Evolutionary conservation across 2,113 vertebrate genomes (phyloP).

Genomic region (Apodemus sylvaticus): DNA sequence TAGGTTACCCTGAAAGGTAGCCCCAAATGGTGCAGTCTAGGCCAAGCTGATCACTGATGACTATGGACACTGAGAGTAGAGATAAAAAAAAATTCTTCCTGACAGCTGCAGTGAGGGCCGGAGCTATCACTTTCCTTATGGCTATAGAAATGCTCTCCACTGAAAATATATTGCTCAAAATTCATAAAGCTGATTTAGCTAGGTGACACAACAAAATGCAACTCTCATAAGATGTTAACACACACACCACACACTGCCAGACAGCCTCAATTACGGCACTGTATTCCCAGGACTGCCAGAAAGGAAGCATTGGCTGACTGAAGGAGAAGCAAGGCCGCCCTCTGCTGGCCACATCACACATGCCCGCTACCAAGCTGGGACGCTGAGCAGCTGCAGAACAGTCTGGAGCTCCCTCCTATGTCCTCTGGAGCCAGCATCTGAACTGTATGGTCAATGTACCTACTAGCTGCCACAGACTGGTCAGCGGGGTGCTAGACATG

Average conservation of each 20-base stretch:
- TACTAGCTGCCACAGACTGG: not conserved
- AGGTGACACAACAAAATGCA: not conserved
- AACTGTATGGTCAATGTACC: not conserved
- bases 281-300: no score
- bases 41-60: not conserved
- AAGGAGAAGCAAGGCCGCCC: slow-evolving; percentile 42
- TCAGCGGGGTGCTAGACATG: rapidly evolving
- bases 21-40: no score
- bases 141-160: not conserved
- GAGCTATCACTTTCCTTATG: rapidly evolving
- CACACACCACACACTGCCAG: not conserved
- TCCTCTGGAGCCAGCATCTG: not conserved
- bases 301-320: not conserved
- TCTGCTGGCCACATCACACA: slow-evolving; percentile 52
- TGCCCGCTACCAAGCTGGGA: not conserved
- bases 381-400: not conserved
- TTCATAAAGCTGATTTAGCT: not conserved
- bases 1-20: not conserved
- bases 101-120: rapidly evolving
- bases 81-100: not conserved
- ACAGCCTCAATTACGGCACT: not conserved
- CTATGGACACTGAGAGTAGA: not conserved
- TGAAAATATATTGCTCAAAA: not conserved
- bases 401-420: not conserved
- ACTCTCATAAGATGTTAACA: rapidly evolving